These are phyloP conservation scores for Byasa hedistus DNA, from an alignment of 2,888 invertebrate genomes.

Conservation along the genomic window DNA sequence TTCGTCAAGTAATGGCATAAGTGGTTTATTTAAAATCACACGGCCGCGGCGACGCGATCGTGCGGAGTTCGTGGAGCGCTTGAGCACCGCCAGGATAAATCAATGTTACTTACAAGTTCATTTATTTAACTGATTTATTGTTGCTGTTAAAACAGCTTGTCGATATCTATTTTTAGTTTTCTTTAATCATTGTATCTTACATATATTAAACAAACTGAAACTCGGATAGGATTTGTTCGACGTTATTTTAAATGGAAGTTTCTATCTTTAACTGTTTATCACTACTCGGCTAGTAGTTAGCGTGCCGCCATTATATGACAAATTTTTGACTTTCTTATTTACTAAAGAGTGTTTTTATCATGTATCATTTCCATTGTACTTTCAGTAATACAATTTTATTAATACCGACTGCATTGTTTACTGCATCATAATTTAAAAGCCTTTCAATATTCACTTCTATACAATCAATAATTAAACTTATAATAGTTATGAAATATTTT, in stretches of 20 bases:
- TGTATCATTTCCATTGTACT: too few species aligned
- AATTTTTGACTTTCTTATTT: too few species aligned
- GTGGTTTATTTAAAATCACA: conserved; percentile 28
- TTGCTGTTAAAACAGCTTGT: neutral
- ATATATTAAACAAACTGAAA: neutral
- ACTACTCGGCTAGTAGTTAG: too few species aligned
- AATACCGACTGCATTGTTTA: too few species aligned
- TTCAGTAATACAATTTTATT: too few species aligned
- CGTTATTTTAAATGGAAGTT: neutral
- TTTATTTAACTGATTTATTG: conserved; percentile 20
- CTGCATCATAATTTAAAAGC: too few species aligned
- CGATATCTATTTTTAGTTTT: neutral
- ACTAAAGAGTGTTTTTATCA: too few species aligned
- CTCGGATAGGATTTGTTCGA: neutral
- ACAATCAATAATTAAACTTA: too few species aligned
- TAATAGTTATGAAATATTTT: too few species aligned
- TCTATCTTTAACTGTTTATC: too few species aligned
- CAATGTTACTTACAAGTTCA: conserved; percentile 14
- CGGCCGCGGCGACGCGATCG: conserved; percentile 6
- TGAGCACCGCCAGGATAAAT: neutral
- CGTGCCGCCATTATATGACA: too few species aligned
- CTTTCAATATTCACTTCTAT: too few species aligned
- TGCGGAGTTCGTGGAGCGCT: neutral
- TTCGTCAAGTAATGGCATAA: conserved; percentile 29
- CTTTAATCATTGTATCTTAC: neutral